Base-by-base conservation (phyloP, 2,888 invertebrate species). In the Harpalus rubripes region DNA sequence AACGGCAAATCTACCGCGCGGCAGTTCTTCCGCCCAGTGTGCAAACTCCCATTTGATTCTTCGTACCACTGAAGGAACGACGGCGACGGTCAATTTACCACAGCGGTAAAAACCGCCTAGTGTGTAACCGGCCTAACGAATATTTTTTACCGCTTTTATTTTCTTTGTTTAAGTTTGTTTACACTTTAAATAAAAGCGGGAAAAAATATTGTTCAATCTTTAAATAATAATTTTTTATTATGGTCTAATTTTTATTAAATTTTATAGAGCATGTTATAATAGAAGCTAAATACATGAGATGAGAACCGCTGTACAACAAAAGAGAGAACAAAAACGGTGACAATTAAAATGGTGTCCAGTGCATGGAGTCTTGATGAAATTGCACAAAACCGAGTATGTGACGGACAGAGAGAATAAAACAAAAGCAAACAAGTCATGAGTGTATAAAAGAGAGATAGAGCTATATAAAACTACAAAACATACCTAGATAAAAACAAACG, bases 311-410 rank as follows among this genome's bases (percentile, higher is more conserved):
- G 63, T 26, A n/a, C n/a, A 68, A 68, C 68, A 74, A 74, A 44
- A 74, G 12, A 74, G 8, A 41, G 41, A 74, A 74, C 72, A 74
- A 74, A 74, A 74, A 74, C 72, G 10, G 3, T 74, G 44, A 74
- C 72, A 74, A 74, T 74, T 74, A 74, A 74, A 74, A 74, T 74
- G 18, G 72, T 74, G 72, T 74, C 72, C 72, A 44, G 72, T 44
- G 72, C 72, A 74, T 44, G 72, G 44, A 68, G 68, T 68, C 72
- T 74, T 74, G 72, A 74, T 74, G 72, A 74, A 74, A 74, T 74
- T 74, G 41, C 72, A 74, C 44, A 74, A 41, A 74, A 74, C 72
- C 72, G 72, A 44, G 72, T 74, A 18, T 74, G 72, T 74, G 72
- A 74, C 44, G 44, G 72, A 44, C 44, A 74, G 72, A 74, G 72